A percentile compares a stretch with the other conserved stretches of the same genome.
Evolutionary conservation across 2,797 vertebrate genomes (phyloP).

Genomic region (Tachyglossus aculeatus): DNA sequence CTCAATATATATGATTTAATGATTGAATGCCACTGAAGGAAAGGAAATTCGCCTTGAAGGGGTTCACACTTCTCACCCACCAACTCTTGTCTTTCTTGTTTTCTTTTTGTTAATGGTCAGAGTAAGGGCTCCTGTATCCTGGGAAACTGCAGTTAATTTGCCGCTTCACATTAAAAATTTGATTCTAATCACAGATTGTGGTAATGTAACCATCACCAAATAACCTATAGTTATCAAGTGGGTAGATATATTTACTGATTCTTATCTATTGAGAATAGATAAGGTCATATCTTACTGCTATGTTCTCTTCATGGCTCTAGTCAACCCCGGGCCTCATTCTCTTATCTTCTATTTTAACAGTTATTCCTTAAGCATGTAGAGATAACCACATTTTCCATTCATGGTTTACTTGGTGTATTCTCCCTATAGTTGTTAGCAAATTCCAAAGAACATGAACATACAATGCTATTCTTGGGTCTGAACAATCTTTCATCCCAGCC

Average conservation of each 20-base stretch:
- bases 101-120: too few species aligned
- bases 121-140: not conserved
- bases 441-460: too few species aligned
- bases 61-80: too few species aligned
- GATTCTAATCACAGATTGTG: not conserved
- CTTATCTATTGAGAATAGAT: not conserved
- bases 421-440: conserved; percentile 33
- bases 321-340: not conserved
- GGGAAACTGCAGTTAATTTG: not conserved
- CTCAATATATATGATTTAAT: too few species aligned
- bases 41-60: too few species aligned
- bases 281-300: not conserved
- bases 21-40: too few species aligned
- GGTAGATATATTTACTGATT: conserved; percentile 4
- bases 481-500: too few species aligned
- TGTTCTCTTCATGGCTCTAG: not conserved
- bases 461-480: too few species aligned
- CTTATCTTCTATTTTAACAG: not conserved
- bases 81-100: too few species aligned
- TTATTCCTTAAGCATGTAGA: conserved; percentile 14
- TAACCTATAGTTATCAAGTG: not conserved
- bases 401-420: conserved; percentile 17
- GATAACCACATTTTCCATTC: conserved; percentile 27
- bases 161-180: not conserved
- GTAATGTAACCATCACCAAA: not conserved